A percentile compares a stretch with the other conserved stretches of the same genome.
Conservation (phyloP, 1,140 invertebrate genomes). For the Cotesia chilonis region DNA sequence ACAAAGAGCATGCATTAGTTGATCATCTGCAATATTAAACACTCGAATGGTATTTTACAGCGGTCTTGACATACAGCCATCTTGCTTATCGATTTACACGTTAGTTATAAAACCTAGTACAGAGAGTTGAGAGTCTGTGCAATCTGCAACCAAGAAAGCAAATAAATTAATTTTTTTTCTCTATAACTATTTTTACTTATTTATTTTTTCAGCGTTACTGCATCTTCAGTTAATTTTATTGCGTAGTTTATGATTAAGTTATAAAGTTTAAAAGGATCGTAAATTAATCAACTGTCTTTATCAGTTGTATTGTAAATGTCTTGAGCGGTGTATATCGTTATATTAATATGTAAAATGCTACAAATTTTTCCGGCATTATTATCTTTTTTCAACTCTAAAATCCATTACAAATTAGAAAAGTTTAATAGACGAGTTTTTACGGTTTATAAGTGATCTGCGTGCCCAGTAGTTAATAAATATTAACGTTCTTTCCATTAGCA, state of each 20-base stretch:
- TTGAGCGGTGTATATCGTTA: too few relatives aligned
- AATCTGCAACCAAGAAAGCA: constrained; percentile 20
- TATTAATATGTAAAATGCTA: too few relatives aligned
- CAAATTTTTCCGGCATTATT: too few relatives aligned
- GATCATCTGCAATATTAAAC: constrained; percentile 56
- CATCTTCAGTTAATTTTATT: too few relatives aligned
- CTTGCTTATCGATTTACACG: constrained; percentile 56
- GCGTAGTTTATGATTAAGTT: too few relatives aligned
- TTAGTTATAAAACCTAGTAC: constrained; percentile 44
- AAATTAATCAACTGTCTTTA: too few relatives aligned
- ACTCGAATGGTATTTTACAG: constrained; percentile 53
- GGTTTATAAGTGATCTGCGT: constrained; percentile 31
- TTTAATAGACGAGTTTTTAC: neutral
- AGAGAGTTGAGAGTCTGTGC: neutral
- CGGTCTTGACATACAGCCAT: constrained; percentile 49
- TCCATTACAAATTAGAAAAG: neutral
- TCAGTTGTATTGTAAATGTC: too few relatives aligned
- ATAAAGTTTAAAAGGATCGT: too few relatives aligned
- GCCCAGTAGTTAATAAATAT: constrained; percentile 55
- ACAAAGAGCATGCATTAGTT: constrained; percentile 47
- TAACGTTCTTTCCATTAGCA: constrained; percentile 63
- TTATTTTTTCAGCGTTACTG: too few relatives aligned
- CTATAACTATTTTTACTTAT: neutral
- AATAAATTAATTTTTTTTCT: constrained; percentile 37
- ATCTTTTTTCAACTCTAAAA: too few relatives aligned